phyloP scores from a whole-genome alignment of 2,113 vertebrate genomes.

The Sigmodon hispidus region DNA sequence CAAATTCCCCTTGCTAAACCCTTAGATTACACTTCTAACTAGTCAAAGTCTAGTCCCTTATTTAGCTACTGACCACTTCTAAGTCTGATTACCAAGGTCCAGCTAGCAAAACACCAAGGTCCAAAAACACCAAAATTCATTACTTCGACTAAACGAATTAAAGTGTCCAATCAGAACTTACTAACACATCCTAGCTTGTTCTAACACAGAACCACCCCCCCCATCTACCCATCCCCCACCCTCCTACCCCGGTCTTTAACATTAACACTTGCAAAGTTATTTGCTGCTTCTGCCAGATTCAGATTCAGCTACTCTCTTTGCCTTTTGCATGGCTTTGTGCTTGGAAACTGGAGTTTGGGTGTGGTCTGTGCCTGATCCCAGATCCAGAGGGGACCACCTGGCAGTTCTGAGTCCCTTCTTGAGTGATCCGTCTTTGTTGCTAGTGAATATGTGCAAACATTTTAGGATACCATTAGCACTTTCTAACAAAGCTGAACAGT shows the following conservation, averaged over 20 bases:
- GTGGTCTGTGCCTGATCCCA: background rate
- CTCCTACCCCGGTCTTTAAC: background rate
- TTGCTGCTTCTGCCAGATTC: background rate
- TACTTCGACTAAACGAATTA: background rate
- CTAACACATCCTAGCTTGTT: accelerated
- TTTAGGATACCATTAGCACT: too few species aligned
- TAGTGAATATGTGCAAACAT: background rate
- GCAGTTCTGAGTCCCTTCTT: background rate
- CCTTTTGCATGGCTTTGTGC: background rate
- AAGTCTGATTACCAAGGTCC: too few species aligned
- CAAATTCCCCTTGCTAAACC: background rate
- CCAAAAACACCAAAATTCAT: too few species aligned
- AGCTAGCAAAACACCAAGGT: too few species aligned
- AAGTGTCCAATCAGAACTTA: background rate
- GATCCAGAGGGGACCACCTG: background rate
- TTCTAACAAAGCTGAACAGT: background rate
- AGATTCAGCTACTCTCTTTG: background rate
- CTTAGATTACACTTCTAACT: background rate
- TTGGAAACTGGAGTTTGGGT: background rate
- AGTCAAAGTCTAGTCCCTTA: too few species aligned
- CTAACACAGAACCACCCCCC: background rate
- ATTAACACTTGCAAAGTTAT: background rate
- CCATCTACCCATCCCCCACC: background rate
- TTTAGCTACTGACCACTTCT: too few species aligned
- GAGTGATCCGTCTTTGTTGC: background rate